Percentiles rank a stretch among this genome's conserved stretches.
Evolutionary conservation across 2,113 vertebrate species (phyloP).

Genomic region (Muntiacus reevesi): DNA sequence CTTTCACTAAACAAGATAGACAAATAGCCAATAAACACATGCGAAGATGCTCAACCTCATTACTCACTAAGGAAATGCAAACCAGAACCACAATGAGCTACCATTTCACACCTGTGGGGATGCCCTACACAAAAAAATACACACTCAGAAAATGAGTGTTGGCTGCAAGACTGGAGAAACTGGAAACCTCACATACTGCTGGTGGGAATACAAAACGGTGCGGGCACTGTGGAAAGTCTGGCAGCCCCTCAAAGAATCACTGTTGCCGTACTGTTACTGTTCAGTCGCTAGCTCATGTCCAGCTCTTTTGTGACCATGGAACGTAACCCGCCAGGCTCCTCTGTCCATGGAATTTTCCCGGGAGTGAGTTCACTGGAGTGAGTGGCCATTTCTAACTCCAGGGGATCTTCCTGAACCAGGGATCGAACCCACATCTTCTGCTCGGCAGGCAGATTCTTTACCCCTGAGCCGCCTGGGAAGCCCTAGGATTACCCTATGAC

Average conservation of each 20-base stretch:
- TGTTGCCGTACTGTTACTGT: neutral
- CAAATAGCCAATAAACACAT: neutral
- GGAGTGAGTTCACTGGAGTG: neutral
- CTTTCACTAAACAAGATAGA: neutral
- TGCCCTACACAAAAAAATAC: neutral
- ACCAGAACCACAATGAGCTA: neutral
- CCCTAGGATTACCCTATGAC: neutral
- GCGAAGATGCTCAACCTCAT: neutral
- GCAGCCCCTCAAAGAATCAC: neutral
- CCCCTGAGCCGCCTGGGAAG: neutral
- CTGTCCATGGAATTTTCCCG: neutral
- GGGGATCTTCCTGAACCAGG: neutral
- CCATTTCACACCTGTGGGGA: neutral
- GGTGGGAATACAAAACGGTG: neutral
- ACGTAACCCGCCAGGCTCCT: neutral
- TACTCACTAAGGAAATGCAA: neutral
- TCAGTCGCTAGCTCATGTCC: neutral
- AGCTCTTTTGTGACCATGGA: neutral
- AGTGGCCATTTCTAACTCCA: neutral
- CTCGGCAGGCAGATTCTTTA: neutral
- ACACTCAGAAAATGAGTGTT: neutral
- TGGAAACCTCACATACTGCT: neutral
- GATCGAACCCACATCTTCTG: neutral
- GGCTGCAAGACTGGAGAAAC: neutral
- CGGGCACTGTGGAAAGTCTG: neutral